Evolutionary conservation across 1,140 invertebrate species (phyloP).

Genomic region (Drosophila lacteicornis): DNA sequence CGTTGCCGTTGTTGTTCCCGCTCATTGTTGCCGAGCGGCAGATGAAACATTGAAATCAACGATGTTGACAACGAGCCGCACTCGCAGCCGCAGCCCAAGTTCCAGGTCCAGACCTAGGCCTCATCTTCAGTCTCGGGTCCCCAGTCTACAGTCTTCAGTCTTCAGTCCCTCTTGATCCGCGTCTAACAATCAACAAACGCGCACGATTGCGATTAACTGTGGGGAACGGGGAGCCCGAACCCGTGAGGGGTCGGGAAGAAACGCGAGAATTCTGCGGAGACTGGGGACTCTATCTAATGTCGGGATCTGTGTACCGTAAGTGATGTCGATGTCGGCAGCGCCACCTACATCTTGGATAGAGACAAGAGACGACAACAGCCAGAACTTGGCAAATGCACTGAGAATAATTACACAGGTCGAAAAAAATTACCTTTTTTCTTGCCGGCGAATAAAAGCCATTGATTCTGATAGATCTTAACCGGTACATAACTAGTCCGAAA

Average conservation of each 20-base stretch:
- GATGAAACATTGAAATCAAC: conserved; percentile 80
- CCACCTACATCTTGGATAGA: conserved; percentile 69
- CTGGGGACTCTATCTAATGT: conserved; percentile 63
- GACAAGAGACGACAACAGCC: conserved; percentile 30
- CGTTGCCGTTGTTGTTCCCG: conserved; percentile 34
- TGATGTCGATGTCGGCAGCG: conserved; percentile 76
- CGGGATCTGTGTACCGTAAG: conserved; percentile 72
- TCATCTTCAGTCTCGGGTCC: conserved; percentile 4
- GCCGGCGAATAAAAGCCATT: too few relatives aligned
- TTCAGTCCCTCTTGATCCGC: conserved; percentile 9
- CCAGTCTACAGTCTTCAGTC: not conserved
- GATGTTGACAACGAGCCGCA: conserved; percentile 62
- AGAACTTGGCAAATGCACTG: conserved; percentile 25
- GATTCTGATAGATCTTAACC: too few relatives aligned
- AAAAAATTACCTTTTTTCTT: too few relatives aligned
- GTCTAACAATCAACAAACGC: conserved; percentile 68
- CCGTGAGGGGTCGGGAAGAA: conserved; percentile 20
- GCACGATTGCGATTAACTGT: conserved; percentile 65
- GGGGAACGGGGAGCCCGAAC: not conserved
- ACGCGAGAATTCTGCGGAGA: conserved; percentile 28
- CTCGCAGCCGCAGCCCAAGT: conserved; percentile 20
- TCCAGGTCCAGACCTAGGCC: conserved; percentile 20
- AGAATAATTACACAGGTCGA: not conserved
- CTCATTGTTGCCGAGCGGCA: conserved; percentile 69
- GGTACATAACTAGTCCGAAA: too few relatives aligned